phyloP scores from a whole-genome alignment of 2,888 invertebrate genomes.

The Drosophila sordidula region DNA sequence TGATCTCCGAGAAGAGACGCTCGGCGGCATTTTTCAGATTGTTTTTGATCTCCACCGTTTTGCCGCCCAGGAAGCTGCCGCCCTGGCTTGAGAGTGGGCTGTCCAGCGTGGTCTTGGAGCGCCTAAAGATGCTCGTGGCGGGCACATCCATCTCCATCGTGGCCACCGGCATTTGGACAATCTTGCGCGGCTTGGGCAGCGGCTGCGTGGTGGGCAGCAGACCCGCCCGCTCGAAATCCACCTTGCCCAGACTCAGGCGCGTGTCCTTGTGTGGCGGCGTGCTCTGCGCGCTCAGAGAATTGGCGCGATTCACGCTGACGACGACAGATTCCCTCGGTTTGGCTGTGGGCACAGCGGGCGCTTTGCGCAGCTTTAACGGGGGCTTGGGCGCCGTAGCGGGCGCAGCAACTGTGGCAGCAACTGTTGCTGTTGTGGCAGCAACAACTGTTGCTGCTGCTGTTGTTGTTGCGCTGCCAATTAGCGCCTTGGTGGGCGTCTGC shows the following conservation, averaged over 20 bases:
- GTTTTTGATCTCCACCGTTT: constrained; percentile 84
- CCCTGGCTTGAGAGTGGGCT: constrained; percentile 25
- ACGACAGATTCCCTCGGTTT: constrained; percentile 64
- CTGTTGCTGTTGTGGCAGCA: constrained; percentile 26
- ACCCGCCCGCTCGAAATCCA: constrained; percentile 78
- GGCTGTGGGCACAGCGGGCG: constrained; percentile 81
- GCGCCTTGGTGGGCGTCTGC: constrained; percentile 68
- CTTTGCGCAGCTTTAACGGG: constrained; percentile 79
- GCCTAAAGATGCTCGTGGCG: constrained; percentile 74
- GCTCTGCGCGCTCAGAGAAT: constrained; percentile 66
- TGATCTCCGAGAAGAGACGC: constrained; percentile 84
- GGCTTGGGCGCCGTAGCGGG: constrained; percentile 67
- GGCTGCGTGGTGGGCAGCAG: constrained; percentile 77
- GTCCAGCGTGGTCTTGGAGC: constrained; percentile 83
- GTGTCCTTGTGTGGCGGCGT: constrained; percentile 72
- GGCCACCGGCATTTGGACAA: constrained; percentile 81
- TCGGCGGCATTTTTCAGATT: constrained; percentile 85
- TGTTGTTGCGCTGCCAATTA: constrained; percentile 48
- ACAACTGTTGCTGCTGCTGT: constrained; percentile 38
- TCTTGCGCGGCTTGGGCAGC: constrained; percentile 80
- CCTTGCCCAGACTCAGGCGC: constrained; percentile 79
- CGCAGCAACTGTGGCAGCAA: constrained; percentile 21
- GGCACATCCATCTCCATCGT: constrained; percentile 79
- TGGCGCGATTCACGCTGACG: constrained; percentile 63
- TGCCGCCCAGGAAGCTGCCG: constrained; percentile 72